A percentile compares a stretch with the other conserved stretches of the same genome.
These are phyloP conservation scores for Ctenosaura bakeri DNA, from an alignment of 2,797 vertebrate species.

Conservation along the genomic window DNA sequence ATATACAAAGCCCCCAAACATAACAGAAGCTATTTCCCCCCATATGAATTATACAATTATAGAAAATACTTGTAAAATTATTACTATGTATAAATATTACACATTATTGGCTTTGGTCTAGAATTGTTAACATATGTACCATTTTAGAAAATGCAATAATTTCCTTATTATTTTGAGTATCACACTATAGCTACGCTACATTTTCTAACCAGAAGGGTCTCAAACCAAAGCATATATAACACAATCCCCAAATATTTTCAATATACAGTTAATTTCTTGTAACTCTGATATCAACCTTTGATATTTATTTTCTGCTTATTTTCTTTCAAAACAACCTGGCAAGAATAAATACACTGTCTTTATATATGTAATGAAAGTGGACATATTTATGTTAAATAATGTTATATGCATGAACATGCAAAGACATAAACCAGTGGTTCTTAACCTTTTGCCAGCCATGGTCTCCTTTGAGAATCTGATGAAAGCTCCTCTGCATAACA, in stretches of 20 bases:
- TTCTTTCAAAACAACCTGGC: conserved; percentile 64
- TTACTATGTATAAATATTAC: conserved; percentile 86
- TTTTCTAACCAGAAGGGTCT: conserved; percentile 68
- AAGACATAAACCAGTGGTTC: background rate
- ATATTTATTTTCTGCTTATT: conserved; percentile 74
- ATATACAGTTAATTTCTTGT: conserved; percentile 56
- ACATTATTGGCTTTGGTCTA: conserved; percentile 86
- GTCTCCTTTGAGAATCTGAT: too few species aligned
- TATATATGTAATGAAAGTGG: conserved; percentile 60
- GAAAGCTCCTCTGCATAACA: too few species aligned
- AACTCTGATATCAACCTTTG: conserved; percentile 70
- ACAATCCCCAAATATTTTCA: background rate
- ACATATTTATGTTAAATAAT: conserved; percentile 66
- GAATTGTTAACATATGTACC: conserved; percentile 80
- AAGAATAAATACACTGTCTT: conserved; percentile 64
- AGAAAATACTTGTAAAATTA: conserved; percentile 86
- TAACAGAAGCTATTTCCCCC: conserved; percentile 81
- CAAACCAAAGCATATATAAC: conserved; percentile 77
- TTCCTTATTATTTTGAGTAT: conserved; percentile 71
- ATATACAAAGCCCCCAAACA: conserved; percentile 84
- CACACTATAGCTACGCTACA: conserved; percentile 53
- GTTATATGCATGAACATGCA: conserved; percentile 68
- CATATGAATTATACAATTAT: conserved; percentile 83
- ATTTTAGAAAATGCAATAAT: conserved; percentile 77
- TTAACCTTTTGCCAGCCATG: too few species aligned